Evolutionary conservation across 2,797 vertebrate genomes (phyloP), one percentile per base, ranked within the genome.

Genomic region (Eurystomus glaucurus): DNA sequence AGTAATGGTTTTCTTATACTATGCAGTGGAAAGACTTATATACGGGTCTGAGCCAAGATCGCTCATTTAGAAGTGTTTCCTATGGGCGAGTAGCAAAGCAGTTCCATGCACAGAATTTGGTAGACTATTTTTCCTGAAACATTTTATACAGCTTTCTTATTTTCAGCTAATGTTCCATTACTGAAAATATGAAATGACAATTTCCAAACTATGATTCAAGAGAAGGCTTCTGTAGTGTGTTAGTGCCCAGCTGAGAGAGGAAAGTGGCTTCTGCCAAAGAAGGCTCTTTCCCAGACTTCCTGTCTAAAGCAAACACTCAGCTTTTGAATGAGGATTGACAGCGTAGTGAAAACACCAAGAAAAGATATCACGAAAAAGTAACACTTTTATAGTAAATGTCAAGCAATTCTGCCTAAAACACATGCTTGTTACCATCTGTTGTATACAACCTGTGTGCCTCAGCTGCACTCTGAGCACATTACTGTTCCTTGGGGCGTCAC

Each of bases 381-480:
- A 81, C 50, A 68, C 55, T 92, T 85, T 62, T 14, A 94, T 39
- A 92, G 71, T 76, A 92, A 95, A 90, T 75, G 81, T 92, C 86
- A 92, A 64, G 52, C 64, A 91, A 75, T 29, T 93, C 61, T 85
- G 71, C 26, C 84, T 93, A 55, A 96, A 96, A 94, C 81, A 94
- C 88, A 93, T 89, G 82, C 91, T 96, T 84, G 37, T 78, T 91
- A 46, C 81, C 93, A 96, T 96, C 90, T 96, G 92, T 43, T 96
- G 52, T 72, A 66, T 66, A 68, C 75, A 94, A 96, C 88, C 90
- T 89, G 71, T 46, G 81, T 64, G 90, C 43, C 81, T 95, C 93
- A 93, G 93, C 74, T 96, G 86, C 3, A 4, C 81, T 91, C 71
- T 92, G 80, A 93, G 64, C 64, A 61, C 29, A 54, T 91, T 87